phyloP scores from a whole-genome alignment of 2,888 invertebrate species.

The Conops quadrifasciatus region DNA sequence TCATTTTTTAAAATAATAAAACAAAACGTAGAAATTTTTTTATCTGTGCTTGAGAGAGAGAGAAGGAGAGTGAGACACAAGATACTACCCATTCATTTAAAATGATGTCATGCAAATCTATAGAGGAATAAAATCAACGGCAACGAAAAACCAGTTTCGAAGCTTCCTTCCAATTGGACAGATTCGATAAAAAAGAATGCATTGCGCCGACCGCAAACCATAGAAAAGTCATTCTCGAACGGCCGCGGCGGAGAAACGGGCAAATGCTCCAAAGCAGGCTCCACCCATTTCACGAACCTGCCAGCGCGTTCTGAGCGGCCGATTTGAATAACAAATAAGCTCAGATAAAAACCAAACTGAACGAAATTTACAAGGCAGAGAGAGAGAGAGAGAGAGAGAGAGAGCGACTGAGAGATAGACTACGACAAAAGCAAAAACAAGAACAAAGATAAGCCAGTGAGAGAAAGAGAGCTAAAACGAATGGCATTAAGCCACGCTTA shows the following conservation, averaged over 20 bases:
- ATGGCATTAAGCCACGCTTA: too few relatives aligned
- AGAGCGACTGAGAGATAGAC: neutral
- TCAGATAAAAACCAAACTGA: neutral
- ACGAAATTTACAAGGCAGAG: constrained; percentile 38
- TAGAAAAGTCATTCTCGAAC: constrained; percentile 39
- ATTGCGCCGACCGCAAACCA: neutral
- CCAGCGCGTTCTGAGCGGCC: neutral
- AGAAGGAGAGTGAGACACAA: too few relatives aligned
- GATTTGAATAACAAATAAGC: constrained; percentile 51
- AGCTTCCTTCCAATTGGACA: constrained; percentile 54
- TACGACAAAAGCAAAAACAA: neutral
- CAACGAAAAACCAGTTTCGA: constrained; percentile 35
- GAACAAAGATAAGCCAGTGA: neutral
- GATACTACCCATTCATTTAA: neutral
- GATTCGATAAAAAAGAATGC: constrained; percentile 21
- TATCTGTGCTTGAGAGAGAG: neutral
- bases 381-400: neutral
- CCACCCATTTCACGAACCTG: constrained; percentile 30
- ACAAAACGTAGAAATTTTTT: neutral
- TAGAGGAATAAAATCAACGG: too few relatives aligned
- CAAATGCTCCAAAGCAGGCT: constrained; percentile 26
- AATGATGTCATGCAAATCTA: constrained; percentile 16
- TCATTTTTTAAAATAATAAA: too few relatives aligned
- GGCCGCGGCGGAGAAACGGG: constrained; percentile 38
- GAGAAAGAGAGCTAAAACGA: too few relatives aligned